Percentiles rank a stretch among this genome's conserved stretches.
These are phyloP conservation scores for Caenorhabditis macrosperma DNA, from an alignment of 2,888 invertebrate species.

Conservation along the genomic window DNA sequence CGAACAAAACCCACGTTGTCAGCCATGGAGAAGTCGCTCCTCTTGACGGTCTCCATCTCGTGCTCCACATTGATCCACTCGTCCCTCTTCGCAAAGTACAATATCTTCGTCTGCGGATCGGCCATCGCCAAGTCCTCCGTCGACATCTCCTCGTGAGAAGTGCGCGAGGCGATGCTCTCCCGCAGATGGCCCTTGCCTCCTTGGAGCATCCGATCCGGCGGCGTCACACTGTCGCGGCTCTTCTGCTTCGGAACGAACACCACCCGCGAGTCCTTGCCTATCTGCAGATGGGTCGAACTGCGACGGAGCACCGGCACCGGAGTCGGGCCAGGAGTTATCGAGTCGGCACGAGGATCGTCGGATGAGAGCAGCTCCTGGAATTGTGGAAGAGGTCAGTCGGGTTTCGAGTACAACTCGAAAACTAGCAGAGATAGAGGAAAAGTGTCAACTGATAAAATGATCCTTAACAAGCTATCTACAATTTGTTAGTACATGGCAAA, in stretches of 20 bases:
- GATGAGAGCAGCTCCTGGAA: conserved; percentile 47
- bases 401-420: not conserved
- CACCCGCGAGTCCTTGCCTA: conserved; percentile 50
- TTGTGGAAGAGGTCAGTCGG: too few species aligned
- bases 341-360: conserved; percentile 15
- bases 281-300: conserved; percentile 37
- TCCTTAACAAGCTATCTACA: not conserved
- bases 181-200: conserved; percentile 23
- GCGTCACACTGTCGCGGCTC: conserved; percentile 49
- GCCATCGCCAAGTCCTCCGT: conserved; percentile 62
- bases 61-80: conserved; percentile 74
- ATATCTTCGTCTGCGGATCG: conserved; percentile 65
- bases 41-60: conserved; percentile 67
- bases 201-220: conserved; percentile 9
- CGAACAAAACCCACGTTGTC: conserved; percentile 73
- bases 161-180: conserved; percentile 41
- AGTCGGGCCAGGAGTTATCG: conserved; percentile 11
- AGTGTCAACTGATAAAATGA: too few species aligned
- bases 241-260: conserved; percentile 59
- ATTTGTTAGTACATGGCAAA: too few species aligned
- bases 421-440: too few species aligned
- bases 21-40: conserved; percentile 70
- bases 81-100: conserved; percentile 72
- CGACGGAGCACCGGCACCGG: conserved; percentile 8
- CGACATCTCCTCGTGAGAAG: conserved; percentile 56